Evolutionary conservation across 64 coral and sea anemone species (phyloP).

Genomic region (Stylophora pistillata): DNA sequence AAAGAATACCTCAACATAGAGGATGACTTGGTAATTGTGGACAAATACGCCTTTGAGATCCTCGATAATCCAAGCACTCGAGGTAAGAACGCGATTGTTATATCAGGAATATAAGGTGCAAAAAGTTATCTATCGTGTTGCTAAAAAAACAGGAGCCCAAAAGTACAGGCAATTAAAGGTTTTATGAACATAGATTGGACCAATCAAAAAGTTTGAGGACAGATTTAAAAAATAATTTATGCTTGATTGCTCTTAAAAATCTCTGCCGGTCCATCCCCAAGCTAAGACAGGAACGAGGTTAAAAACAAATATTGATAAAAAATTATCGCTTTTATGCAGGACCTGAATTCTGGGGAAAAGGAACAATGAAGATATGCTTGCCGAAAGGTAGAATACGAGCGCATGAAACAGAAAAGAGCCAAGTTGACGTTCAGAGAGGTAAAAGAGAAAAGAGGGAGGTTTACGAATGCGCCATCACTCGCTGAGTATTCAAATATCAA

Average conservation of each 20-base stretch:
- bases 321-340: too few relatives aligned
- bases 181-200: not conserved
- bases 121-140: not conserved
- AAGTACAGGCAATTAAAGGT: not conserved
- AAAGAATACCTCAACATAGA: conserved; percentile 27
- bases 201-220: too few relatives aligned
- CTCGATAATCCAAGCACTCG: conserved; percentile 7
- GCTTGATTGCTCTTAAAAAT: not conserved
- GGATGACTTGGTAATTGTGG: conserved; percentile 24
- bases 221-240: too few relatives aligned
- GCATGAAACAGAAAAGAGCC: conserved; percentile 2
- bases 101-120: too few relatives aligned
- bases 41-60: conserved; percentile 39
- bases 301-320: too few relatives aligned
- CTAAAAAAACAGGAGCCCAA: not conserved
- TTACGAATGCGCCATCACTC: not conserved
- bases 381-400: too few relatives aligned
- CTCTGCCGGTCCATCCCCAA: not conserved
- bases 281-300: too few relatives aligned
- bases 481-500: conserved; percentile 7
- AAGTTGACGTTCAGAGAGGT: not conserved
- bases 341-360: too few relatives aligned
- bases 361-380: too few relatives aligned
- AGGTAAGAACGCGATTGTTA: not conserved
- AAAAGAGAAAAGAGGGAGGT: conserved; percentile 2